Conservation (phyloP, 2,797 vertebrate genomes). For the Kryptolebias ocellatus region DNA sequence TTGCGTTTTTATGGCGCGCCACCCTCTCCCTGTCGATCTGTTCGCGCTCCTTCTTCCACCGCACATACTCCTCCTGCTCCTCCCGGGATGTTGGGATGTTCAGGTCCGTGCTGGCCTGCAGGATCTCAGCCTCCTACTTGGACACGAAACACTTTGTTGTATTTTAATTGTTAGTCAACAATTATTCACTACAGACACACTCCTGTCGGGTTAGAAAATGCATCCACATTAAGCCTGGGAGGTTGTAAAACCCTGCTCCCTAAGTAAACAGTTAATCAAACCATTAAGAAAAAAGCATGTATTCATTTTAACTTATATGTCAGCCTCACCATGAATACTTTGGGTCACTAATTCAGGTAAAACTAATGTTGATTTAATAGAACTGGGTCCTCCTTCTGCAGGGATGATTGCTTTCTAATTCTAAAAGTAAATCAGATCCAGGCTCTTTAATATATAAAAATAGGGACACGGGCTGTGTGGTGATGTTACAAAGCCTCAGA, state of each 20-base stretch:
- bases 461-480: conserved; percentile 26
- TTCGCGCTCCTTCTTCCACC: conserved; percentile 94
- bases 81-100: conserved; percentile 78
- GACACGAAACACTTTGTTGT: conserved; percentile 20
- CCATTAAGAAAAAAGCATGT: conserved; percentile 10
- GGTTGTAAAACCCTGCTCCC: too few species aligned
- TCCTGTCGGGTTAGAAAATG: conserved; percentile 2
- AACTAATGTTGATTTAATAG: conserved; percentile 35
- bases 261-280: background rate
- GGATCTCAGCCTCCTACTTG: conserved; percentile 56
- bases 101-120: conserved; percentile 72
- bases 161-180: conserved; percentile 3
- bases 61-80: conserved; percentile 87
- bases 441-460: conserved; percentile 66
- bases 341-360: conserved; percentile 45
- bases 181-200: background rate
- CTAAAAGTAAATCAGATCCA: conserved; percentile 39
- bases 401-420: conserved; percentile 26
- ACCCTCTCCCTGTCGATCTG: conserved; percentile 93
- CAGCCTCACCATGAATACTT: conserved; percentile 23
- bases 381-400: conserved; percentile 36
- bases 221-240: conserved; percentile 8
- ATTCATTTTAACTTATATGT: background rate
- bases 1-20: conserved; percentile 92
- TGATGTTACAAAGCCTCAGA: conserved; percentile 48